phyloP scores from a whole-genome alignment of 2,113 vertebrate species.

The Chrysochloris asiatica region DNA sequence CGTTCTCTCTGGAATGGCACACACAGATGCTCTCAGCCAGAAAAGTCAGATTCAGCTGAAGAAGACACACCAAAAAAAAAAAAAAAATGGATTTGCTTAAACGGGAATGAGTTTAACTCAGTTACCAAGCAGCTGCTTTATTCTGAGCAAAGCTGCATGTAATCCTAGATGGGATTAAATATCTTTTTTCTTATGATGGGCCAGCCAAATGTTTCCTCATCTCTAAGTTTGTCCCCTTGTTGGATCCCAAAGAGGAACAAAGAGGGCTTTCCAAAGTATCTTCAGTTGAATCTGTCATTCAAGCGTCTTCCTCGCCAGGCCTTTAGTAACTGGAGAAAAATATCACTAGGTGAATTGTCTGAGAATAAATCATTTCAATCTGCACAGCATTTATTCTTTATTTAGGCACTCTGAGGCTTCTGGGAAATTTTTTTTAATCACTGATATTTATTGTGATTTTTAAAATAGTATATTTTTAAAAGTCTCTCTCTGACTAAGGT shows the following conservation, averaged over 20 bases:
- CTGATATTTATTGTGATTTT: constrained; percentile 44
- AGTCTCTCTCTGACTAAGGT: not conserved
- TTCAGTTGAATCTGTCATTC: constrained; percentile 22
- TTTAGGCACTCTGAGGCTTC: not conserved
- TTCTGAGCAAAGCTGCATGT: constrained; percentile 70
- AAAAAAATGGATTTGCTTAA: constrained; percentile 35
- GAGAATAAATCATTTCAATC: constrained; percentile 58
- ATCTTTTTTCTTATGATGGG: constrained; percentile 64
- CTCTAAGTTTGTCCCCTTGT: constrained; percentile 71
- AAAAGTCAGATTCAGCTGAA: constrained; percentile 41
- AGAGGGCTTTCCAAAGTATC: constrained; percentile 63
- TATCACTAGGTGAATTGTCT: constrained; percentile 55
- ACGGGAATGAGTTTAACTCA: not conserved
- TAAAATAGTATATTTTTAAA: constrained; percentile 20
- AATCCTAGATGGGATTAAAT: constrained; percentile 67
- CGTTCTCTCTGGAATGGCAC: constrained; percentile 59
- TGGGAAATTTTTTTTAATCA: constrained; percentile 2
- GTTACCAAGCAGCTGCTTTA: constrained; percentile 67
- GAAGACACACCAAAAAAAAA: not conserved
- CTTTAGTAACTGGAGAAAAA: constrained; percentile 57
- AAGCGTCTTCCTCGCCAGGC: constrained; percentile 28
- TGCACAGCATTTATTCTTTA: constrained; percentile 34
- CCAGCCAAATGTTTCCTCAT: constrained; percentile 70
- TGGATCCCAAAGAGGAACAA: constrained; percentile 59
- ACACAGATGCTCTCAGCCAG: constrained; percentile 63